These are phyloP conservation scores for Loripinus fragilis DNA, from an alignment of 2,888 invertebrate genomes.

Conservation along the genomic window DNA sequence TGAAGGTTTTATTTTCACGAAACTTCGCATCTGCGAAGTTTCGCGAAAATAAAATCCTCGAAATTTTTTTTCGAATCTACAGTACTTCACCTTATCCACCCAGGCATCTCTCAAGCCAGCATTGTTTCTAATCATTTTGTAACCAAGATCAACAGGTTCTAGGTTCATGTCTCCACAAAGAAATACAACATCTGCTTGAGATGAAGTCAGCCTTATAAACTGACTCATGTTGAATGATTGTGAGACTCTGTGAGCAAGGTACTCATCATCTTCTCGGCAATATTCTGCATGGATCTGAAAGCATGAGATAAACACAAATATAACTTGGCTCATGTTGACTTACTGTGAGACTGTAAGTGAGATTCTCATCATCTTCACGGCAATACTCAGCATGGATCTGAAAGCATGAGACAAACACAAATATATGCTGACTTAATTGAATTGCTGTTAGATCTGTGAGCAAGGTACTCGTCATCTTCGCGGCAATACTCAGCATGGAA, in stretches of 20 bases:
- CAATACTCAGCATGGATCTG: conserved; percentile 98
- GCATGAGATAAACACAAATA: conserved; percentile 85
- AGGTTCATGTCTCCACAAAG: conserved; percentile 98
- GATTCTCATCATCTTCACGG: conserved; percentile 91
- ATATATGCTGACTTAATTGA: too few species aligned
- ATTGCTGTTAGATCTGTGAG: too few species aligned
- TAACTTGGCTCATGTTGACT: conserved; percentile 96
- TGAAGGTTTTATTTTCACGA: too few species aligned
- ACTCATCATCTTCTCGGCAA: conserved; percentile 90
- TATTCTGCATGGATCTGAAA: conserved; percentile 97
- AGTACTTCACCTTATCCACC: conserved; percentile 79
- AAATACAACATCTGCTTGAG: conserved; percentile 90
- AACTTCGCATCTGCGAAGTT: too few species aligned
- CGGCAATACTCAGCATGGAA: too few species aligned
- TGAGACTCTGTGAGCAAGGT: conserved; percentile 94
- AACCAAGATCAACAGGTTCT: conserved; percentile 89
- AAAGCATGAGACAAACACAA: too few species aligned
- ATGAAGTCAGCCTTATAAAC: conserved; percentile 93
- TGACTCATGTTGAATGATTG: conserved; percentile 98
- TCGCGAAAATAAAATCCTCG: too few species aligned
- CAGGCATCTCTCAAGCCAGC: conserved; percentile 79
- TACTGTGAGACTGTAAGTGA: conserved; percentile 96
- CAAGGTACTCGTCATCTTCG: too few species aligned
- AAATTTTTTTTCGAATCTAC: too few species aligned
- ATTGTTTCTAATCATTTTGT: conserved; percentile 85